These are phyloP conservation scores for Isurus oxyrinchus DNA, from an alignment of 2,113 vertebrate genomes.

Conservation along the genomic window DNA sequence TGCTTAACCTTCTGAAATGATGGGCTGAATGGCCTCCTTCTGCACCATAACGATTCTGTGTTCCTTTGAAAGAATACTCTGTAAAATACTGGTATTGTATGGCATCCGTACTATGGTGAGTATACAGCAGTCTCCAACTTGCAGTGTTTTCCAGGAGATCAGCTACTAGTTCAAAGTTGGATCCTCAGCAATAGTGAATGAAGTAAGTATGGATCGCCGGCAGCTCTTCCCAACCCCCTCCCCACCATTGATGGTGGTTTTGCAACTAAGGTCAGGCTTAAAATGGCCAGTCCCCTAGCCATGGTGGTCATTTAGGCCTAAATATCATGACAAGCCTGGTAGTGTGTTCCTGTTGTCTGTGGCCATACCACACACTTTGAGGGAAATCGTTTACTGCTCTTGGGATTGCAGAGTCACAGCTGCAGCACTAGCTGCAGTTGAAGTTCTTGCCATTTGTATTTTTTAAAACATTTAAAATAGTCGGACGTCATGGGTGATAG, in stretches of 20 bases:
- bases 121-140: not conserved
- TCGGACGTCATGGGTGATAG: not conserved
- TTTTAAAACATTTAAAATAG: not conserved
- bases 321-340: not conserved
- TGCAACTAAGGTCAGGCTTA: not conserved
- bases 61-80: not conserved
- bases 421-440: not conserved
- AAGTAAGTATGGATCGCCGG: not conserved
- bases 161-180: not conserved
- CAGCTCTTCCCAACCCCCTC: not conserved
- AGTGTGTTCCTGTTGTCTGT: not conserved
- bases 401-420: not conserved
- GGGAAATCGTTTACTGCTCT: not conserved
- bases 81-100: not conserved
- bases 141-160: not conserved
- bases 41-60: too few relatives aligned
- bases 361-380: not conserved
- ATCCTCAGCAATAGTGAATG: not conserved
- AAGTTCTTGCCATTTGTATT: not conserved
- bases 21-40: too few relatives aligned
- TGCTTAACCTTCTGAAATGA: not conserved
- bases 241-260: not conserved
- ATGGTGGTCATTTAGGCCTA: not conserved
- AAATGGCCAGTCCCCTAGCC: not conserved
- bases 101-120: not conserved